phyloP scores from a whole-genome alignment of 30 jellyfish, hydroid and myxozoan species.

The Rhopilema esculentum region DNA sequence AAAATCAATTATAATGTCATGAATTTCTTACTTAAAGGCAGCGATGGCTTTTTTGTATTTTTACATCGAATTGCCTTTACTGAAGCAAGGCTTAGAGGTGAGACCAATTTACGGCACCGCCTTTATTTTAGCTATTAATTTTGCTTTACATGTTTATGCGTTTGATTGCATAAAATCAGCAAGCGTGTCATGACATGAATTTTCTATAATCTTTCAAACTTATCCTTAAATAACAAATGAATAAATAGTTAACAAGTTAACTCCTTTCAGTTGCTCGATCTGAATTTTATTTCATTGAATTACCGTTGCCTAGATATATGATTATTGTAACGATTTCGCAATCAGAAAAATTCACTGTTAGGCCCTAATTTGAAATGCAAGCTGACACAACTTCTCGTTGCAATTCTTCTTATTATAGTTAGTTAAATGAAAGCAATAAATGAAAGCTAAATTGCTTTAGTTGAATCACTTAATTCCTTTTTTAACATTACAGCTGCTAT shows the following conservation, averaged over 20 bases:
- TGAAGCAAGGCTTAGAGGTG: neutral
- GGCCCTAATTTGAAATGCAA: too few species aligned
- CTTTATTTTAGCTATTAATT: neutral
- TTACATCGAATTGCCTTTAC: neutral
- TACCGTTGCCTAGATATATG: too few species aligned
- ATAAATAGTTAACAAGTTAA: neutral
- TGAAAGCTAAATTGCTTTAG: too few species aligned
- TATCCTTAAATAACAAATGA: neutral
- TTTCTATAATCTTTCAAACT: neutral
- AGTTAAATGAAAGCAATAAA: too few species aligned
- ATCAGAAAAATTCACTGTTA: too few species aligned
- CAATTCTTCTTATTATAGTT: too few species aligned
- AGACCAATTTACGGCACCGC: neutral
- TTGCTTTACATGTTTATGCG: neutral
- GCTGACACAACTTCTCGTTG: too few species aligned
- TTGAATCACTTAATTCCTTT: too few species aligned
- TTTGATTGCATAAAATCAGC: constrained; percentile 13
- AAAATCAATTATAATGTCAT: neutral
- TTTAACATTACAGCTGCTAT: too few species aligned
- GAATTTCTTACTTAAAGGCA: neutral
- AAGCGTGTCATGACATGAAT: neutral
- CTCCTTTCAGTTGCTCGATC: too few species aligned
- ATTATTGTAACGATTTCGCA: too few species aligned
- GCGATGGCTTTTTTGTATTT: neutral
- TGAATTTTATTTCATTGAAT: too few species aligned